Evolutionary conservation across 2,888 invertebrate genomes (phyloP).

Genomic region (Folsomia manolachei): DNA sequence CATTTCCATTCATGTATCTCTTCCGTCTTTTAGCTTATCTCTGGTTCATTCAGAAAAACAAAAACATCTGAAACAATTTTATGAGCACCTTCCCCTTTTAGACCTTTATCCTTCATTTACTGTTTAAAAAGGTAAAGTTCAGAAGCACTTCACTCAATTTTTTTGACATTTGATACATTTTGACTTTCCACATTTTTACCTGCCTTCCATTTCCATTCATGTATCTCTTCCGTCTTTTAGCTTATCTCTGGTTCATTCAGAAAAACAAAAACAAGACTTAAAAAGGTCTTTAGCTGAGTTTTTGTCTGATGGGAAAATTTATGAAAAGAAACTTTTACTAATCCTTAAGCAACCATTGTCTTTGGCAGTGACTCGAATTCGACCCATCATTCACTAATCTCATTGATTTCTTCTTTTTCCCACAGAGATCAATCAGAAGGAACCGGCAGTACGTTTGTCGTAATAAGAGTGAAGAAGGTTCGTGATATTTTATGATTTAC

Average conservation of each 20-base stretch:
- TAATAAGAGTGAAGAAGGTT: conserved; percentile 77
- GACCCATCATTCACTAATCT: background rate
- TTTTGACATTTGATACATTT: background rate
- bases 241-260: too few relatives aligned
- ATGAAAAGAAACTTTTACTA: conserved; percentile 32
- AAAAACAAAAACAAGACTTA: conserved; percentile 28
- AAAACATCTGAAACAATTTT: background rate
- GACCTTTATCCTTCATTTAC: background rate
- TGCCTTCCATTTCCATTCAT: background rate
- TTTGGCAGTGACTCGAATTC: background rate
- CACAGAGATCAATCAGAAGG: conserved; percentile 91
- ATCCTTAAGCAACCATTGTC: background rate
- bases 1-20: background rate
- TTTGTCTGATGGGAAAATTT: too few relatives aligned
- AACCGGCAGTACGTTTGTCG: conserved; percentile 95
- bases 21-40: too few relatives aligned
- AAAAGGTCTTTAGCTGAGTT: conserved; percentile 19
- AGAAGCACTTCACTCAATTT: background rate
- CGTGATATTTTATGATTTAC: too few relatives aligned
- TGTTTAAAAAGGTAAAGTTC: background rate
- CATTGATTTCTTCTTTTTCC: conserved; percentile 57
- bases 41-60: too few relatives aligned
- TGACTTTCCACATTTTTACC: conserved; percentile 3
- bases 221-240: background rate
- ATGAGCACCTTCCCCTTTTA: background rate